These are phyloP conservation scores for Nomada goodeniana DNA, from an alignment of 2,888 invertebrate species.

Conservation along the genomic window DNA sequence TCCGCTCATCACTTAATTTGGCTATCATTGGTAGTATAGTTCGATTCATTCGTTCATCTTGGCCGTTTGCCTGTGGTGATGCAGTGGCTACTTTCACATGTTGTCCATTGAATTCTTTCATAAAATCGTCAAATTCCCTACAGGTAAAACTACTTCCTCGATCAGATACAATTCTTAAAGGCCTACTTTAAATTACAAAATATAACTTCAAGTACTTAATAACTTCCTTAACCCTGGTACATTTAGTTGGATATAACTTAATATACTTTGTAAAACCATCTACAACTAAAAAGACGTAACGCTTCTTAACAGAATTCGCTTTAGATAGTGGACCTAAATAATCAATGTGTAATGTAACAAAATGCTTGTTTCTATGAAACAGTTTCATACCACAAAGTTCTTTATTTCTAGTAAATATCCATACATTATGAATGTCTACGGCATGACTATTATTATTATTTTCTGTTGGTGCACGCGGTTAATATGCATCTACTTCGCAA, in stretches of 20 bases:
- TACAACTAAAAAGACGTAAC: slow-evolving; percentile 19
- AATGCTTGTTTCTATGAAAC: not conserved
- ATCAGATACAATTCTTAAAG: slow-evolving; percentile 67
- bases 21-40: slow-evolving; percentile 29
- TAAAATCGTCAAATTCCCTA: slow-evolving; percentile 66
- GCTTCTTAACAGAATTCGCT: not conserved
- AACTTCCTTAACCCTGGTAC: slow-evolving; percentile 46
- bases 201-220: slow-evolving; percentile 61
- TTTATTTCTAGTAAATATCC: too few relatives aligned
- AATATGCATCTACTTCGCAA: slow-evolving; percentile 3
- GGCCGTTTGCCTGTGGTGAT: slow-evolving; percentile 25
- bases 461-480: not conserved
- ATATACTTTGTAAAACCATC: slow-evolving; percentile 30
- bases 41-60: slow-evolving; percentile 68
- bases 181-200: slow-evolving; percentile 63
- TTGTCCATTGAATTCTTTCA: slow-evolving; percentile 53
- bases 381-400: too few relatives aligned
- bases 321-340: slow-evolving; percentile 22
- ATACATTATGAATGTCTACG: too few relatives aligned
- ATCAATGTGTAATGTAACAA: slow-evolving; percentile 24
- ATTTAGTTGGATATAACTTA: slow-evolving; percentile 26
- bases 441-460: slow-evolving; percentile 9
- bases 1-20: slow-evolving; percentile 20
- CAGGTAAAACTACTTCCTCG: slow-evolving; percentile 74
- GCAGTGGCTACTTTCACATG: too few relatives aligned